Percentiles rank a stretch among this genome's conserved stretches.
phyloP scores from a whole-genome alignment of 2,113 vertebrate species.

The Mola mola region DNA sequence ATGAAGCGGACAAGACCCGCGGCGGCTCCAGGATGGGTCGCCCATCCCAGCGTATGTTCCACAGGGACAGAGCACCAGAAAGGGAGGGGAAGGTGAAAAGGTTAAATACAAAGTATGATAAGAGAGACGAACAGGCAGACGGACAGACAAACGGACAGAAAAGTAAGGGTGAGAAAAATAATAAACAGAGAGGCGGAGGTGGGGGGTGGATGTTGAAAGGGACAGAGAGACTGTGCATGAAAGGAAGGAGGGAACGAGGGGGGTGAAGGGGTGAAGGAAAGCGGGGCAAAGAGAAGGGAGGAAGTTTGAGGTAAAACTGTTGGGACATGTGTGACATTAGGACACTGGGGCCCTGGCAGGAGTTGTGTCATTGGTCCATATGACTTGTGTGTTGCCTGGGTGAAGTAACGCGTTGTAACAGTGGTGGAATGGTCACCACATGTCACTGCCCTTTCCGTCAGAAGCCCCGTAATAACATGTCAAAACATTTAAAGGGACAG shows the following conservation, averaged over 20 bases:
- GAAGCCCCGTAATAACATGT: constrained; percentile 66
- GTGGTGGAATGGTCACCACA: constrained; percentile 77
- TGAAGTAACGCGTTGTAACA: constrained; percentile 75
- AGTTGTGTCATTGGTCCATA: constrained; percentile 75
- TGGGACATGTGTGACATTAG: constrained; percentile 81
- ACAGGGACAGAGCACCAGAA: constrained; percentile 42
- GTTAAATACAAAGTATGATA: constrained; percentile 43
- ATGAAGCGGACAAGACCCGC: constrained; percentile 68
- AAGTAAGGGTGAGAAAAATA: constrained; percentile 42
- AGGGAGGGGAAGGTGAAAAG: constrained; percentile 16
- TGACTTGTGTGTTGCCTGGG: constrained; percentile 68
- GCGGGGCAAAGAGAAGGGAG: constrained; percentile 43
- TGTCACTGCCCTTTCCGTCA: constrained; percentile 78
- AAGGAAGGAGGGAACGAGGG: constrained; percentile 45
- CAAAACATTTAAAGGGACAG: constrained; percentile 68
- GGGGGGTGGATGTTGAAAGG: constrained; percentile 48
- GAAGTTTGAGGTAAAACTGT: constrained; percentile 76
- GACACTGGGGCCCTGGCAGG: constrained; percentile 67
- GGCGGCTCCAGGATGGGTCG: constrained; percentile 50
- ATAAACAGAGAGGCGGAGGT: constrained; percentile 28
- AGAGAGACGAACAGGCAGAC: constrained; percentile 31
- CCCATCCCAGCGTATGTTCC: constrained; percentile 65
- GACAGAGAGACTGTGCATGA: constrained; percentile 45
- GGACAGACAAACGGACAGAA: constrained; percentile 31
- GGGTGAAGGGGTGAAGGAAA: constrained; percentile 13